Conservation (phyloP, 2,888 invertebrate genomes). For the Limnephilus marmoratus region DNA sequence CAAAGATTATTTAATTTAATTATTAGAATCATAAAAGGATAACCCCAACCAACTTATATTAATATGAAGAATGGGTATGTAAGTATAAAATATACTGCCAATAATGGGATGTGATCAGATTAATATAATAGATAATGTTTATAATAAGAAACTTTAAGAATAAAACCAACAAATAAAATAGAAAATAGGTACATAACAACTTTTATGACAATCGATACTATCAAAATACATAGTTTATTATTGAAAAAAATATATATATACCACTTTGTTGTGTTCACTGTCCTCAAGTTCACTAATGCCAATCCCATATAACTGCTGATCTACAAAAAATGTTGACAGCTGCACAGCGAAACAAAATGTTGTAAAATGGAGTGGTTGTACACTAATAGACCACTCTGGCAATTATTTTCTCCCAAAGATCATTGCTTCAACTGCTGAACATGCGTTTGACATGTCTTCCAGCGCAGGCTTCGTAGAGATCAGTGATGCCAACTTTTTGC, state of each 20-base stretch:
- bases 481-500: too few relatives aligned
- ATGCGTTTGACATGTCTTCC: too few relatives aligned
- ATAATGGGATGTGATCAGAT: not conserved
- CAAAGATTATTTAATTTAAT: not conserved
- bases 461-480: too few relatives aligned
- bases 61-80: not conserved
- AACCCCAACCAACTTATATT: not conserved
- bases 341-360: too few relatives aligned
- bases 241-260: not conserved
- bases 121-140: not conserved
- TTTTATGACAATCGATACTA: not conserved
- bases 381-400: too few relatives aligned
- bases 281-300: too few relatives aligned
- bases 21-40: not conserved
- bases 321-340: too few relatives aligned
- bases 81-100: not conserved
- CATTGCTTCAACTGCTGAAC: too few relatives aligned
- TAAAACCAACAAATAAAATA: not conserved
- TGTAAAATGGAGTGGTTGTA: too few relatives aligned
- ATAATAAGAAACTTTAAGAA: not conserved
- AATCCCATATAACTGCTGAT: too few relatives aligned
- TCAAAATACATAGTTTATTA: not conserved
- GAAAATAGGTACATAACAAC: not conserved
- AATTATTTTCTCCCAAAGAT: too few relatives aligned
- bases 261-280: too few relatives aligned